These are phyloP conservation scores for Phataginus tricuspis DNA, from an alignment of 2,797 vertebrate genomes.

Conservation along the genomic window DNA sequence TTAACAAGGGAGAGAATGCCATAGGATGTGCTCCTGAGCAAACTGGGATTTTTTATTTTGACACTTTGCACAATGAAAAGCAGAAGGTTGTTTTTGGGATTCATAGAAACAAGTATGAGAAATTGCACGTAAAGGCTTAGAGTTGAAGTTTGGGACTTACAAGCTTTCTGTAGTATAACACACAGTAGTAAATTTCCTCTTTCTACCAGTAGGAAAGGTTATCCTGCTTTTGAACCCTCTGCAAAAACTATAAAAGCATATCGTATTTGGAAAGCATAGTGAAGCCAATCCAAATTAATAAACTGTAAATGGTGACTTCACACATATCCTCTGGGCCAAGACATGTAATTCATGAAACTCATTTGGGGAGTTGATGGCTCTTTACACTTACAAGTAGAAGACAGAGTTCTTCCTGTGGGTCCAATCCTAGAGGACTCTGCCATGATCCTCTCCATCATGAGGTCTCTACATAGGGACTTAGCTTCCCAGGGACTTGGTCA, in stretches of 20 bases:
- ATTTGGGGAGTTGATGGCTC: not conserved
- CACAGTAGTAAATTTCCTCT: not conserved
- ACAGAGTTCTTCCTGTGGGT: not conserved
- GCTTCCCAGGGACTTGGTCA: not conserved
- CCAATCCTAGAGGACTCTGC: not conserved
- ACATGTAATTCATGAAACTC: not conserved
- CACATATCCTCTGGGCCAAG: not conserved
- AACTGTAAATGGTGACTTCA: slow-evolving; percentile 1
- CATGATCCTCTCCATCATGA: not conserved
- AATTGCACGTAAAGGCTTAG: slow-evolving; percentile 9
- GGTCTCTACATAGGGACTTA: not conserved
- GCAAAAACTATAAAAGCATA: not conserved
- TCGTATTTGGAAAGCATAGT: not conserved
- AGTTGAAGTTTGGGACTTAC: not conserved
- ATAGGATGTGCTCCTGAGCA: not conserved
- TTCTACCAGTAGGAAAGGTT: not conserved
- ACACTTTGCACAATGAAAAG: slow-evolving; percentile 20
- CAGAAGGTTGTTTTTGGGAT: not conserved
- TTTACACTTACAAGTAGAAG: not conserved
- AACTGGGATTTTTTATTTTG: slow-evolving; percentile 35
- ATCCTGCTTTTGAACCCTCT: not conserved
- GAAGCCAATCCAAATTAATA: not conserved
- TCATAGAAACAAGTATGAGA: not conserved
- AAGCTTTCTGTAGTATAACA: not conserved
- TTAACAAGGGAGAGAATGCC: not conserved